A percentile compares a stretch with the other conserved stretches of the same genome.
phyloP scores from a whole-genome alignment of 2,113 vertebrate genomes.

The Platichthys flesus region DNA sequence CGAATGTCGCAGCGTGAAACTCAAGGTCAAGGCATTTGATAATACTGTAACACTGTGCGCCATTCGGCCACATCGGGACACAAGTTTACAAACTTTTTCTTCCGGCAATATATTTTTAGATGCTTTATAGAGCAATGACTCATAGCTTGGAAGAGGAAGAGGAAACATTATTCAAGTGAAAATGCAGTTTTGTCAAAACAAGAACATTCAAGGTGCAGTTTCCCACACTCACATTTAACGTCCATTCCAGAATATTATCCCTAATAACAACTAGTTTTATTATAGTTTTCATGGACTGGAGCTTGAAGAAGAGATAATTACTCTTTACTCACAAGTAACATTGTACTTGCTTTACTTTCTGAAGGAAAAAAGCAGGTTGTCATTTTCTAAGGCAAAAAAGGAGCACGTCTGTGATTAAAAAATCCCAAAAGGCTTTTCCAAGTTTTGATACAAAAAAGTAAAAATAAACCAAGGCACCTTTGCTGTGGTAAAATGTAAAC shows the following conservation, averaged over 20 bases:
- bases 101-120: conserved; percentile 17
- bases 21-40: conserved; percentile 20
- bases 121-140: background rate
- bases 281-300: background rate
- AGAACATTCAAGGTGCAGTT: too few species aligned
- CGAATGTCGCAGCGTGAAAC: background rate
- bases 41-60: background rate
- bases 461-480: too few species aligned
- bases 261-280: background rate
- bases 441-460: too few species aligned
- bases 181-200: conserved; percentile 13
- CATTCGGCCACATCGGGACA: background rate
- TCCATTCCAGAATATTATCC: conserved; percentile 41
- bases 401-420: too few species aligned
- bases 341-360: background rate
- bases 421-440: too few species aligned
- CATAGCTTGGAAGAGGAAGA: background rate
- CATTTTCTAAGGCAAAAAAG: background rate
- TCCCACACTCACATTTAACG: too few species aligned
- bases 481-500: too few species aligned
- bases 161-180: conserved; percentile 37
- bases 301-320: background rate
- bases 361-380: background rate
- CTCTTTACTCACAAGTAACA: background rate
- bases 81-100: conserved; percentile 18